These are phyloP conservation scores for Empis stercorea DNA, from an alignment of 2,888 invertebrate species.

Conservation along the genomic window DNA sequence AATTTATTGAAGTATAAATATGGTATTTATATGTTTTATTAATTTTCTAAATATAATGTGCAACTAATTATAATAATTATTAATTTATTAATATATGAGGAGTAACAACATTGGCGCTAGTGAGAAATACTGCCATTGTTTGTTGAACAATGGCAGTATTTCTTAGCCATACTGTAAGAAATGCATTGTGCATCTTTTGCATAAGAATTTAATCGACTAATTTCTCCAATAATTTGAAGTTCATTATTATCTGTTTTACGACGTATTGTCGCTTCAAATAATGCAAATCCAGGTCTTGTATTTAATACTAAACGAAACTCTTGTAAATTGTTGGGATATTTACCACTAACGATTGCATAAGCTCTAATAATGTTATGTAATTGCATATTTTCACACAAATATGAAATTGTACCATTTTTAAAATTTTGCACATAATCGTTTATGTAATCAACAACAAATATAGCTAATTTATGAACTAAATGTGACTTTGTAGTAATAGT, in stretches of 20 bases:
- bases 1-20: too few relatives aligned
- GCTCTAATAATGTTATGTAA: slow-evolving; percentile 43
- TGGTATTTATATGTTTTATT: too few relatives aligned
- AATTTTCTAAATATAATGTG: too few relatives aligned
- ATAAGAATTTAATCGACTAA: slow-evolving; percentile 47
- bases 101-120: too few relatives aligned
- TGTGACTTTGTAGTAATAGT: slow-evolving; percentile 33
- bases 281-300: slow-evolving; percentile 50
- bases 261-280: slow-evolving; percentile 57
- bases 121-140: too few relatives aligned
- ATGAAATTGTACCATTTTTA: slow-evolving; percentile 25
- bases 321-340: slow-evolving; percentile 14
- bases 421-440: slow-evolving; percentile 25
- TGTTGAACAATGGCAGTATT: slow-evolving; percentile 44
- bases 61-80: too few relatives aligned
- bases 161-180: slow-evolving; percentile 39
- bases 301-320: slow-evolving; percentile 56
- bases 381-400: slow-evolving; percentile 41
- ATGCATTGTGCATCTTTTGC: slow-evolving; percentile 41
- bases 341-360: slow-evolving; percentile 2
- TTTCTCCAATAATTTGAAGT: slow-evolving; percentile 42
- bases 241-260: slow-evolving; percentile 26
- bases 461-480: slow-evolving; percentile 41
- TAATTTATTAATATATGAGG: too few relatives aligned
- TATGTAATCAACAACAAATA: slow-evolving; percentile 26